A percentile compares a stretch with the other conserved stretches of the same genome.
Evolutionary conservation across 2,113 vertebrate species (phyloP).

Genomic region (Poicephalus meyeri): DNA sequence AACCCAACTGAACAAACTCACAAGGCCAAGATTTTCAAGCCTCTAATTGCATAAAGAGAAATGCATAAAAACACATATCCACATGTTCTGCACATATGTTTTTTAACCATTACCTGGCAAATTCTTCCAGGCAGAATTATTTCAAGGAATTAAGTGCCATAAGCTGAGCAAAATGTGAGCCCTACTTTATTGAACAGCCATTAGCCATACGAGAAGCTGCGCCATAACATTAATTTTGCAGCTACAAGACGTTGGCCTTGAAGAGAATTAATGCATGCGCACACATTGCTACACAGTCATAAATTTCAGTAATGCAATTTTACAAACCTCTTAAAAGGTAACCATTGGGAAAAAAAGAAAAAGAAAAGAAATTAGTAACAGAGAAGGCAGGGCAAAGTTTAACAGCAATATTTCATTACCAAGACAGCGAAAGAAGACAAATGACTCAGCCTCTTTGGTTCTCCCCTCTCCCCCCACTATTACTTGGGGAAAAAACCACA

Average conservation of each 20-base stretch:
- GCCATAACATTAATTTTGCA: not conserved
- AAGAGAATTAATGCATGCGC: not conserved
- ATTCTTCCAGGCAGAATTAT: not conserved
- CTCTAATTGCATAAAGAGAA: not conserved
- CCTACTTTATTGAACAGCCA: not conserved
- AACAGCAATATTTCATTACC: slow-evolving; percentile 19
- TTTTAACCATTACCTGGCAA: not conserved
- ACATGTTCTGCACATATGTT: fast-evolving
- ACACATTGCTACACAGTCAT: not conserved
- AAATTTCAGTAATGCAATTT: slow-evolving; percentile 27
- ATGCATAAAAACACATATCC: not conserved
- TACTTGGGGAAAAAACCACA: not conserved
- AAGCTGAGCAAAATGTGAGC: not conserved
- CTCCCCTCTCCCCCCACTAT: not conserved
- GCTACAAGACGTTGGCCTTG: not conserved
- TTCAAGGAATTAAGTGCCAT: not conserved
- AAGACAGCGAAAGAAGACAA: slow-evolving; percentile 24
- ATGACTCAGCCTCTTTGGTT: not conserved
- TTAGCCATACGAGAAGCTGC: not conserved
- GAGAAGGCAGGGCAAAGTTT: slow-evolving; percentile 19
- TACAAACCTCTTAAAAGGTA: not conserved
- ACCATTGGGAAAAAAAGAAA: not conserved
- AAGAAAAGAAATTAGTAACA: not conserved
- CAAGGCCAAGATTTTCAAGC: not conserved
- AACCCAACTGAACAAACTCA: not conserved